A percentile compares a stretch with the other conserved stretches of the same genome.
phyloP scores from a whole-genome alignment of 2,888 invertebrate species.

The Cataglyphis altisquamis region DNA sequence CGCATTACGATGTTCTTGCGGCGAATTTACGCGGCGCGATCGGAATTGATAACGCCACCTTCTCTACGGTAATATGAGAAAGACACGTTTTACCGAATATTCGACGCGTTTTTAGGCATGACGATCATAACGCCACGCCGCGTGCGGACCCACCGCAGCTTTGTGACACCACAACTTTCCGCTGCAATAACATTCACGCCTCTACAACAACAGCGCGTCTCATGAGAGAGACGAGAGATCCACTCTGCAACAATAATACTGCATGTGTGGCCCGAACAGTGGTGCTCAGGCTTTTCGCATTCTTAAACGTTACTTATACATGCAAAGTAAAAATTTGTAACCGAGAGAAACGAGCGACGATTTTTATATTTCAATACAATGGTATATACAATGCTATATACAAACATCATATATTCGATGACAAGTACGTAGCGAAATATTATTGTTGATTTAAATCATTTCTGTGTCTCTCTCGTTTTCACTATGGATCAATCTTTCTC shows the following conservation, averaged over 20 bases:
- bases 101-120: constrained; percentile 61
- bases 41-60: constrained; percentile 15
- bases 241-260: constrained; percentile 84
- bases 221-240: constrained; percentile 77
- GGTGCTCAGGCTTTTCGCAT: constrained; percentile 72
- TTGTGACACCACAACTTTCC: constrained; percentile 81
- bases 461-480: background rate
- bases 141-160: constrained; percentile 79
- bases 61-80: constrained; percentile 37
- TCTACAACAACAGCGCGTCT: constrained; percentile 78
- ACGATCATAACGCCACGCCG: constrained; percentile 46
- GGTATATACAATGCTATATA: background rate
- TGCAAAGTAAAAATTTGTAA: constrained; percentile 21
- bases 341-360: constrained; percentile 34
- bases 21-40: constrained; percentile 53
- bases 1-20: constrained; percentile 39
- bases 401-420: constrained; percentile 3
- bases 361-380: background rate
- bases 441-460: constrained; percentile 42
- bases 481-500: background rate
- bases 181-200: constrained; percentile 82
- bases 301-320: background rate
- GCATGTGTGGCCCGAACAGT: constrained; percentile 81
- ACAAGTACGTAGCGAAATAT: constrained; percentile 26
- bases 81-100: constrained; percentile 51